Conservation (phyloP, 2,888 invertebrate species). For the Apamea anceps region DNA sequence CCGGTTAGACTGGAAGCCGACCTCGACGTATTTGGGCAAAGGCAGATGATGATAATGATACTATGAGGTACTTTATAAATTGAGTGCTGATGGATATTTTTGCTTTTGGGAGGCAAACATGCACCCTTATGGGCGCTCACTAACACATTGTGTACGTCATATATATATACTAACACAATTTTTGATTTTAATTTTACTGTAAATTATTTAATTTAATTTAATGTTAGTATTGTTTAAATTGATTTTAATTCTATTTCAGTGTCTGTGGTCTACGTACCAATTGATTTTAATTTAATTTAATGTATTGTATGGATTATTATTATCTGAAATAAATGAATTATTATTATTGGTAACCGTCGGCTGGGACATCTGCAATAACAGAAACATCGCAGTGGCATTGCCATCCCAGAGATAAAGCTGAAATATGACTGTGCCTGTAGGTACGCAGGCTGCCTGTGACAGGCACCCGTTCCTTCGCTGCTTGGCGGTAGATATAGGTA, state of each 20-base stretch:
- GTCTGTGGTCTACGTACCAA: too few species aligned
- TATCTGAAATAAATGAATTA: too few species aligned
- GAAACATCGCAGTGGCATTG: not conserved
- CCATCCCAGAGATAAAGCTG: not conserved
- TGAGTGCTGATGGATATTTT: not conserved
- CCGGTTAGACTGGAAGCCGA: not conserved
- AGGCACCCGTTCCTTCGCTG: not conserved
- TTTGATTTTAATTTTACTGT: too few species aligned
- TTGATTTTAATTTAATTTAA: too few species aligned
- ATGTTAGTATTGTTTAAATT: too few species aligned
- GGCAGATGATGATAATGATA: not conserved
- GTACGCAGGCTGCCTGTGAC: not conserved
- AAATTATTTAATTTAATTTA: too few species aligned
- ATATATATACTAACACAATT: too few species aligned
- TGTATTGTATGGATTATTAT: too few species aligned
- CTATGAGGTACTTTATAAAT: not conserved
- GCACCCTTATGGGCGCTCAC: too few species aligned
- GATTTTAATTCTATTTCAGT: too few species aligned
- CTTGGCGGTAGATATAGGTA: not conserved
- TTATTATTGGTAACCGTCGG: not conserved
- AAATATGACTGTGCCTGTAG: not conserved
- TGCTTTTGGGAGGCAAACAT: not conserved
- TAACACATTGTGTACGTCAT: too few species aligned
- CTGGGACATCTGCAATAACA: not conserved
- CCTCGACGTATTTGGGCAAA: not conserved